Percentiles rank a stretch among this genome's conserved stretches.
Evolutionary conservation across 2,113 vertebrate genomes (phyloP).

Genomic region (Rhinolophus ferrumequinum): DNA sequence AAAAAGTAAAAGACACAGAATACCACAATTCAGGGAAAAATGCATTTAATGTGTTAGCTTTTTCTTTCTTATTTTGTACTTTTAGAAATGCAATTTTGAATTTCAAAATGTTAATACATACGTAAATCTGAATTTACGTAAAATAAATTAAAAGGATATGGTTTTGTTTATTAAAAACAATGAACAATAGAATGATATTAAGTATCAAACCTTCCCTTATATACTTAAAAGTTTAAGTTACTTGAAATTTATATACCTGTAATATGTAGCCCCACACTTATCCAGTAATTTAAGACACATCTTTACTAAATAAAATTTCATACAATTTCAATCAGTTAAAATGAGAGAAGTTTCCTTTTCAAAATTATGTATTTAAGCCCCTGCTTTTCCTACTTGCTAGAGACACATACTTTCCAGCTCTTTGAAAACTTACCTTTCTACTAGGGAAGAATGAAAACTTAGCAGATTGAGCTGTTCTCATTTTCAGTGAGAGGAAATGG

Average conservation of each 20-base stretch:
- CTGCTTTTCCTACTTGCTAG: not conserved
- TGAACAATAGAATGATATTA: not conserved
- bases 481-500: slow-evolving; percentile 20
- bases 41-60: not conserved
- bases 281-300: not conserved
- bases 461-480: slow-evolving; percentile 27
- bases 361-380: not conserved
- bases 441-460: not conserved
- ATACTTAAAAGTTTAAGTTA: slow-evolving; percentile 19
- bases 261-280: not conserved
- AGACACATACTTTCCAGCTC: not conserved
- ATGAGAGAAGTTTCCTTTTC: slow-evolving; percentile 7
- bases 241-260: not conserved
- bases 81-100: slow-evolving; percentile 23
- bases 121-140: slow-evolving; percentile 5
- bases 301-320: slow-evolving; percentile 27
- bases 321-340: not conserved
- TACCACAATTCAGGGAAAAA: not conserved
- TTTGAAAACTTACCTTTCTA: not conserved
- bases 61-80: not conserved
- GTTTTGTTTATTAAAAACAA: slow-evolving; percentile 26
- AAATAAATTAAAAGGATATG: not conserved
- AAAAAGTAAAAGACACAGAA: not conserved
- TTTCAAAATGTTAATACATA: not conserved
- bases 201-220: not conserved